Evolutionary conservation across 2,888 invertebrate species (phyloP).

Genomic region (Sarcophaga caerulescens): DNA sequence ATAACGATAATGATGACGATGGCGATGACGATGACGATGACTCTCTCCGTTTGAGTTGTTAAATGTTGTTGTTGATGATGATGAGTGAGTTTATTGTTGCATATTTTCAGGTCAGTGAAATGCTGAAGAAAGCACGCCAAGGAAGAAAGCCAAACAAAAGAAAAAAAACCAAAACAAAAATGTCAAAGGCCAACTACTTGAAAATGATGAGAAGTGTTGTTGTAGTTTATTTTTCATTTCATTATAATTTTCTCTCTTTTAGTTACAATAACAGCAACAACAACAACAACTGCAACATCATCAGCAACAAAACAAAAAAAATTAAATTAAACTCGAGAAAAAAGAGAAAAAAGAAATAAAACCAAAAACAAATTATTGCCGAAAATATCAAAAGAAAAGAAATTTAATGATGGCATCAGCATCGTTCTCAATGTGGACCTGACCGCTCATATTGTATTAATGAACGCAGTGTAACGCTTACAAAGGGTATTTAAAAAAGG

Average conservation of each 20-base stretch:
- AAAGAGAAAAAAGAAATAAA: background rate
- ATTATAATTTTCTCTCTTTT: conserved; percentile 6
- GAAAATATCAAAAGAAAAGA: conserved; percentile 18
- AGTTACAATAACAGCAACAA: conserved; percentile 21
- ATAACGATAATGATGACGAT: background rate
- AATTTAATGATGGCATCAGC: conserved; percentile 36
- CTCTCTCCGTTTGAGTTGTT: conserved; percentile 50
- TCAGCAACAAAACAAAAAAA: conserved; percentile 5
- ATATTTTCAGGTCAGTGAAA: conserved; percentile 63
- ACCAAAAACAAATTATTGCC: conserved; percentile 27
- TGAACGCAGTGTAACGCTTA: background rate
- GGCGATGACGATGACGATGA: conserved; percentile 20
- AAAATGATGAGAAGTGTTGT: conserved; percentile 27
- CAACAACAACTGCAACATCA: background rate
- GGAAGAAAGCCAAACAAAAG: too few species aligned
- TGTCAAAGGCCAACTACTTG: conserved; percentile 61
- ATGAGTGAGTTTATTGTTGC: conserved; percentile 59
- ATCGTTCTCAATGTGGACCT: background rate
- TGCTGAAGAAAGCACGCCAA: conserved; percentile 11
- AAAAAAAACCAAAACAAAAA: conserved; percentile 20
- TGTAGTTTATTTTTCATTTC: background rate
- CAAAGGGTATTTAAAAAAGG: background rate
- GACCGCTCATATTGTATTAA: too few species aligned
- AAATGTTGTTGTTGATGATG: conserved; percentile 4
- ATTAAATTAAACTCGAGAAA: conserved; percentile 14